Base-by-base conservation (phyloP, 2,113 vertebrate species). In the Scytalopus superciliaris region DNA sequence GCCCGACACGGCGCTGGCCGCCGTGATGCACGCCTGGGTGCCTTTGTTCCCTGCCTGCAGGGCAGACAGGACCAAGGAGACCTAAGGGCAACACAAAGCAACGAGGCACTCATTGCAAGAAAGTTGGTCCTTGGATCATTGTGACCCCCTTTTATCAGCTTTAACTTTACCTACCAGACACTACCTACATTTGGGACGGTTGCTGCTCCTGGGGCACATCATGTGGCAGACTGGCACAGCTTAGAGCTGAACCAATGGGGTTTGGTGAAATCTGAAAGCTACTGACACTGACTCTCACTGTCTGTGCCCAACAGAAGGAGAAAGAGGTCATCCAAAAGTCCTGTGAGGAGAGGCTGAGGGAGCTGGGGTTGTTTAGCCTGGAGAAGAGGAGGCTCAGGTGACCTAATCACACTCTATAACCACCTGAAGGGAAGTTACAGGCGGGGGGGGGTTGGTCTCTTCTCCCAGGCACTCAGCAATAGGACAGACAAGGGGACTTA, bases 21-120 rank as follows among this genome's bases (percentile, higher is more conserved):
- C 99, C 3, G 99, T 99, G 93, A 99, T 99, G 80, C 99, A 99
- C 35, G 99, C 99, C 96, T 99, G 99, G 1, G 99, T 99, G 69
- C 99, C 99, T 96, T 99, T 99, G 97, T 99, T 99, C 55, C 99
- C 99, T 14, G 99, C 99, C 97, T 99, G 99, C 56, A 99, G 98
- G 22, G 99, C 99, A 2, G 99, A 99, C 33, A 99, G 97, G 25
- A 99, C 99, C 98, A 99, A 97, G 72, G 99, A 99, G 23, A 99
- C 99, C 99, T 99, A 95, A 7, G 78, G 96, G 62, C 27, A 77
- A 45, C 50, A 78, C 21, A 56, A 74, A 67, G 22, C 7, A 74
- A 70, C 55, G 53, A 60, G 31, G 39, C 0, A 6, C 30, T 72
- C 22, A 47, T 8, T 0, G 2, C 10, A 56, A 67, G 28, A 53